These are phyloP conservation scores for Megalonaias nervosa DNA, from an alignment of 1,140 invertebrate genomes.

Conservation along the genomic window DNA sequence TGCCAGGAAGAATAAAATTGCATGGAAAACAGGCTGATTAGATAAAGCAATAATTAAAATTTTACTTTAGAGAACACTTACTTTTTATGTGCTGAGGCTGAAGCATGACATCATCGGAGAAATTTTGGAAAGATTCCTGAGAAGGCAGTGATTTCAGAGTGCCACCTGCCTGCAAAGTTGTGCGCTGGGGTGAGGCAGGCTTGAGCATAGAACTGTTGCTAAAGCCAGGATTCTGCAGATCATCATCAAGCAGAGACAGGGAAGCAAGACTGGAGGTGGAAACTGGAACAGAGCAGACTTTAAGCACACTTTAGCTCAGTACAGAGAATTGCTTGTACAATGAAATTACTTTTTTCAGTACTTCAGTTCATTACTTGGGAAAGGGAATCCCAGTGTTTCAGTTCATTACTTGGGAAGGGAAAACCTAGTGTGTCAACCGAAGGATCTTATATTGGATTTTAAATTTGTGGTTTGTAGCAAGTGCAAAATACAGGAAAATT, in stretches of 20 bases:
- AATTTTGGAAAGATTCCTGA: slow-evolving; percentile 23
- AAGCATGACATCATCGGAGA: slow-evolving; percentile 75
- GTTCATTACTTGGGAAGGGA: too few relatives aligned
- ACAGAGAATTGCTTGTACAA: too few relatives aligned
- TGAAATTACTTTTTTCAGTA: too few relatives aligned
- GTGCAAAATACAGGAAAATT: too few relatives aligned
- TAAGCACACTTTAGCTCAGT: too few relatives aligned
- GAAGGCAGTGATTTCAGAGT: slow-evolving; percentile 15
- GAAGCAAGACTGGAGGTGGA: slow-evolving; percentile 58
- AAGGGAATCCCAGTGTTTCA: too few relatives aligned
- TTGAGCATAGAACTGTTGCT: neutral
- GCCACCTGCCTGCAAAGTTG: slow-evolving; percentile 5
- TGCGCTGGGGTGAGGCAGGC: slow-evolving; percentile 2
- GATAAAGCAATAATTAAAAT: neutral
- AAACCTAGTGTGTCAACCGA: too few relatives aligned
- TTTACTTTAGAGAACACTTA: slow-evolving; percentile 29
- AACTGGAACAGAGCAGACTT: slow-evolving; percentile 36
- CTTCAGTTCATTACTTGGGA: too few relatives aligned
- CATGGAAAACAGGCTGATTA: neutral
- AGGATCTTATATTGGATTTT: too few relatives aligned
- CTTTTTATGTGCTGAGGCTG: slow-evolving; percentile 72
- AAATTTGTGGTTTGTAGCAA: too few relatives aligned
- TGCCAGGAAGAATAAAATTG: neutral
- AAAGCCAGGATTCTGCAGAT: slow-evolving; percentile 18
- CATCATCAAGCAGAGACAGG: slow-evolving; percentile 50